These are phyloP conservation scores for Drosophila pachea DNA, from an alignment of 1,140 invertebrate species.

Conservation along the genomic window DNA sequence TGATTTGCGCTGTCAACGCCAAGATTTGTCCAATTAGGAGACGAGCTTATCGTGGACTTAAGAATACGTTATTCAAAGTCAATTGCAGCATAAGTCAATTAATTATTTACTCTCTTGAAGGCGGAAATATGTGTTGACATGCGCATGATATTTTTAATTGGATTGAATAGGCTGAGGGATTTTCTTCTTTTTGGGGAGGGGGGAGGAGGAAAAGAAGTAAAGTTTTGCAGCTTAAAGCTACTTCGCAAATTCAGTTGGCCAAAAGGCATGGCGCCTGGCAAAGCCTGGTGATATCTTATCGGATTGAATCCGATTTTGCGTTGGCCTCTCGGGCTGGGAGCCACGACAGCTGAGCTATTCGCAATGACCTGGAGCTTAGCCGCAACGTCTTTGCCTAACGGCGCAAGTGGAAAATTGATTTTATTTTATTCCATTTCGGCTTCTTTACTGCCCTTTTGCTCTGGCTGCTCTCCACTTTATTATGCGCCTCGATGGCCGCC, in stretches of 20 bases:
- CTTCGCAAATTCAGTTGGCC: conserved; percentile 29
- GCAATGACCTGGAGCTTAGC: conserved; percentile 27
- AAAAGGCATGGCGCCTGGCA: conserved; percentile 9
- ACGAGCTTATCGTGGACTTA: no score
- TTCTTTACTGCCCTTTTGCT: conserved; percentile 18
- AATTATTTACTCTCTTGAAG: no score
- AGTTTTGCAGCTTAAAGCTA: conserved; percentile 12
- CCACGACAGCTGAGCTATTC: conserved; percentile 24
- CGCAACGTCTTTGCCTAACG: conserved; percentile 29
- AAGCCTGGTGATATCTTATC: conserved; percentile 37
- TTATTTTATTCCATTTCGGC: conserved; percentile 9
- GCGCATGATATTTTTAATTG: no score
- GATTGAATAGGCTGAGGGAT: no score
- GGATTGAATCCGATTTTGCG: conserved; percentile 23
- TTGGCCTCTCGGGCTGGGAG: conserved; percentile 10
- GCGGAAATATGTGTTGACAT: no score
- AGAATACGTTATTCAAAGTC: no score
- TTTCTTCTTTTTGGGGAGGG: no score
- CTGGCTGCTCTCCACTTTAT: conserved; percentile 16
- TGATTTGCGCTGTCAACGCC: no score
- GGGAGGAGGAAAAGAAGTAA: not conserved
- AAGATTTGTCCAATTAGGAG: no score
- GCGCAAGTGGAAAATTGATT: conserved; percentile 28
- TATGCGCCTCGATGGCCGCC: conserved; percentile 38
- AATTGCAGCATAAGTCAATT: no score